Conservation (phyloP, 2,797 vertebrate genomes). For the Gephyroberyx darwinii region DNA sequence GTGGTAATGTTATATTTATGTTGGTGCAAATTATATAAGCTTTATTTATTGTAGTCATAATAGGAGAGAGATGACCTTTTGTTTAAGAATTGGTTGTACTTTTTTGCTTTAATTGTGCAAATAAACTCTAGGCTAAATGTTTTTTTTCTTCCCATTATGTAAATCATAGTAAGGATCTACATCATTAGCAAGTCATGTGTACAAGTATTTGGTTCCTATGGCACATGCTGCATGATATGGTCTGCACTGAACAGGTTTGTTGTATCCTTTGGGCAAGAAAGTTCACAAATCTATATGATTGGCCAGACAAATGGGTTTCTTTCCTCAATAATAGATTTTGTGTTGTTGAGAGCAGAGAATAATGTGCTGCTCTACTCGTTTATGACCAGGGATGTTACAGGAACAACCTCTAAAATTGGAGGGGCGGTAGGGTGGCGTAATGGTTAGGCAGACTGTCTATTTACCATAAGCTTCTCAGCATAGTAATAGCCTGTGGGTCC, state of each 20-base stretch:
- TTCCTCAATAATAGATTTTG: background rate
- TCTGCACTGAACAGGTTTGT: background rate
- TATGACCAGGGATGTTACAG: slow-evolving; percentile 5
- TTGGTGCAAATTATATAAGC: slow-evolving; percentile 22
- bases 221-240: background rate
- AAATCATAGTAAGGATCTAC: background rate
- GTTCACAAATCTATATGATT: background rate
- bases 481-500: slow-evolving; percentile 6
- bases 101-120: slow-evolving; percentile 52
- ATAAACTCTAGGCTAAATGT: slow-evolving; percentile 28
- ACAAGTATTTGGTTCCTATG: background rate
- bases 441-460: background rate
- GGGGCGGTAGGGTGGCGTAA: background rate
- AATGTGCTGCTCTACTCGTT: background rate
- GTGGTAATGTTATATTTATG: slow-evolving; percentile 44
- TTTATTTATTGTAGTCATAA: slow-evolving; percentile 52
- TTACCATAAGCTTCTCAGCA: slow-evolving; percentile 5
- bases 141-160: slow-evolving; percentile 14
- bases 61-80: slow-evolving; percentile 21
- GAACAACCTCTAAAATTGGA: background rate
- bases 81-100: slow-evolving; percentile 15
- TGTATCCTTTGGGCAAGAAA: background rate
- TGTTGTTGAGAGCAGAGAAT: background rate
- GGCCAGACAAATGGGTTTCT: background rate
- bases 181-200: background rate